Evolutionary conservation across 2,888 invertebrate genomes (phyloP).

Genomic region (Hypselothyrea guttata): DNA sequence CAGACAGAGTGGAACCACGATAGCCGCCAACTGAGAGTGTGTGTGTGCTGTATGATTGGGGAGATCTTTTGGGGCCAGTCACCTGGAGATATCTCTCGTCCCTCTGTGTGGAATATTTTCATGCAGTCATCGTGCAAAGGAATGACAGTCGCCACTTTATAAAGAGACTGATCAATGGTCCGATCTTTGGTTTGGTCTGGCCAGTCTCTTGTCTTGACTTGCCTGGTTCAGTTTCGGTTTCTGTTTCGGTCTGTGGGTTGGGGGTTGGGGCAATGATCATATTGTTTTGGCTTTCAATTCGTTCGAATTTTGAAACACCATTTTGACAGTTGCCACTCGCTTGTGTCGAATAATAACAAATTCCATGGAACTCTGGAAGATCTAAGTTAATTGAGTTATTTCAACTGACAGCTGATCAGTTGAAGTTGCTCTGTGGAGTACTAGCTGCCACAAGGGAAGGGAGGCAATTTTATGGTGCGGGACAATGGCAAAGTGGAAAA

Average conservation of each 20-base stretch:
- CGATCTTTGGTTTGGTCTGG: slow-evolving; percentile 51
- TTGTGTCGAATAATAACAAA: slow-evolving; percentile 51
- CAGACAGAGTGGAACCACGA: slow-evolving; percentile 78
- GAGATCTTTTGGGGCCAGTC: slow-evolving; percentile 20
- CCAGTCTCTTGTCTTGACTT: slow-evolving; percentile 29
- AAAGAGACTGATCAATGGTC: slow-evolving; percentile 76
- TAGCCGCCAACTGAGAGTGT: slow-evolving; percentile 65
- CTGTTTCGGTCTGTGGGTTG: too few relatives aligned
- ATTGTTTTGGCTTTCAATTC: slow-evolving; percentile 78
- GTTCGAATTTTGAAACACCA: slow-evolving; percentile 71
- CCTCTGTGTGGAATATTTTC: too few relatives aligned
- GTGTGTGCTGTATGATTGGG: slow-evolving; percentile 24
- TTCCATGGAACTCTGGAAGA: slow-evolving; percentile 62
- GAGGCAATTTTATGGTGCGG: slow-evolving; percentile 52
- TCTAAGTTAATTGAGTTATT: slow-evolving; percentile 77
- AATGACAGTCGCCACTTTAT: slow-evolving; percentile 77
- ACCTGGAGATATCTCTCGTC: slow-evolving; percentile 28
- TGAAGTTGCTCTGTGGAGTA: slow-evolving; percentile 51
- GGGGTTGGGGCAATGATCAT: too few relatives aligned
- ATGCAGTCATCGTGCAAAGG: slow-evolving; percentile 70
- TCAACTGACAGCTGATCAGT: slow-evolving; percentile 75
- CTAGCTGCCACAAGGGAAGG: slow-evolving; percentile 5
- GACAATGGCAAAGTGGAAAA: slow-evolving; percentile 72
- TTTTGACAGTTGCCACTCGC: slow-evolving; percentile 75
- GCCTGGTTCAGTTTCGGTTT: slow-evolving; percentile 58